Evolutionary conservation across 1,140 invertebrate genomes (phyloP).

Genomic region (Tetramorium alpestre): DNA sequence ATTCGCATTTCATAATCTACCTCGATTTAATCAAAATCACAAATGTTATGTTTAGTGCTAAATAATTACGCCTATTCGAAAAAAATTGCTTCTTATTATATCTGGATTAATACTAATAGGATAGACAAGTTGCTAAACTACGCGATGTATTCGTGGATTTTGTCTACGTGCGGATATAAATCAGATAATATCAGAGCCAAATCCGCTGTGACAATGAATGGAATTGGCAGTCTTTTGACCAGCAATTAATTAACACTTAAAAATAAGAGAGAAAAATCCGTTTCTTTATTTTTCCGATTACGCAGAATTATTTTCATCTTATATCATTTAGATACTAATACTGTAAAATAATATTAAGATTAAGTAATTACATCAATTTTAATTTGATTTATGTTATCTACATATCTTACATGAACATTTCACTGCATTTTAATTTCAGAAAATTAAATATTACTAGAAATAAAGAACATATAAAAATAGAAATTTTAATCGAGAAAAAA

Average conservation of each 20-base stretch:
- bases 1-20: constrained; percentile 25
- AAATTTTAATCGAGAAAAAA: not conserved
- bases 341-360: not conserved
- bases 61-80: not conserved
- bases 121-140: not conserved
- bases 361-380: not conserved
- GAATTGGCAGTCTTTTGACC: not conserved
- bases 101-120: not conserved
- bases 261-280: not conserved
- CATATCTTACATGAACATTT: not conserved
- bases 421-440: not conserved
- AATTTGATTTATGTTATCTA: not conserved
- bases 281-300: too few relatives aligned
- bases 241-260: not conserved
- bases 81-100: not conserved
- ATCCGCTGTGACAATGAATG: not conserved
- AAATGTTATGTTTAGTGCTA: not conserved
- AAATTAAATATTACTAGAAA: not conserved
- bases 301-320: not conserved
- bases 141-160: not conserved
- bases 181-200: not conserved
- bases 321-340: not conserved
- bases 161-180: not conserved
- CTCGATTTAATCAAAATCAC: constrained; percentile 23
- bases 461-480: not conserved